phyloP scores from a whole-genome alignment of 2,113 vertebrate genomes.

The Columbina picui region DNA sequence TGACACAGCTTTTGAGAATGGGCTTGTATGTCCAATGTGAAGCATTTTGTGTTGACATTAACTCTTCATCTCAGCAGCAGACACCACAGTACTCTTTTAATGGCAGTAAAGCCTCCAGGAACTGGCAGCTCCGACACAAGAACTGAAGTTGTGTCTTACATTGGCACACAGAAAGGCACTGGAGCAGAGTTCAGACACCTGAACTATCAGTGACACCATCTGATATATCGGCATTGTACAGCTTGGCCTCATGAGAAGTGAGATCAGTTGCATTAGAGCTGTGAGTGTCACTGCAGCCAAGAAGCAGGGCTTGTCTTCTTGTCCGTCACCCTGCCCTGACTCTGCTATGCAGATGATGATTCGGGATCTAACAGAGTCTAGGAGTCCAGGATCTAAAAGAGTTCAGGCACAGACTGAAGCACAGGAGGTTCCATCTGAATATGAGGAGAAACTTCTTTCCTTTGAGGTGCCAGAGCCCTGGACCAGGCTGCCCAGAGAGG shows the following conservation, averaged over 20 bases:
- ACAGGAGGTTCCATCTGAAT: too few relatives aligned
- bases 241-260: accelerated
- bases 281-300: neutral
- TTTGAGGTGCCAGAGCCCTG: too few relatives aligned
- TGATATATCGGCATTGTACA: neutral
- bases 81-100: neutral
- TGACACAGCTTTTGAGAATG: neutral
- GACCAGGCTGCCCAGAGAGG: too few relatives aligned
- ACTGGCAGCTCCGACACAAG: neutral
- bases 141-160: neutral
- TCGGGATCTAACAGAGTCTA: neutral
- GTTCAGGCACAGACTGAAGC: too few relatives aligned
- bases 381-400: too few relatives aligned
- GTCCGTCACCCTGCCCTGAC: neutral
- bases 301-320: neutral
- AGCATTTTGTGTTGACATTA: neutral
- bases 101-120: neutral
- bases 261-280: accelerated
- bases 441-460: too few relatives aligned
- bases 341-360: neutral
- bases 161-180: neutral
- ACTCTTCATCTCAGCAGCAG: neutral
- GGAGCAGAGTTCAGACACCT: neutral
- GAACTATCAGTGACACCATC: neutral
- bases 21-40: accelerated